These are phyloP conservation scores for Eulemur coronatus DNA, from an alignment of 2,797 vertebrate genomes.

Conservation along the genomic window DNA sequence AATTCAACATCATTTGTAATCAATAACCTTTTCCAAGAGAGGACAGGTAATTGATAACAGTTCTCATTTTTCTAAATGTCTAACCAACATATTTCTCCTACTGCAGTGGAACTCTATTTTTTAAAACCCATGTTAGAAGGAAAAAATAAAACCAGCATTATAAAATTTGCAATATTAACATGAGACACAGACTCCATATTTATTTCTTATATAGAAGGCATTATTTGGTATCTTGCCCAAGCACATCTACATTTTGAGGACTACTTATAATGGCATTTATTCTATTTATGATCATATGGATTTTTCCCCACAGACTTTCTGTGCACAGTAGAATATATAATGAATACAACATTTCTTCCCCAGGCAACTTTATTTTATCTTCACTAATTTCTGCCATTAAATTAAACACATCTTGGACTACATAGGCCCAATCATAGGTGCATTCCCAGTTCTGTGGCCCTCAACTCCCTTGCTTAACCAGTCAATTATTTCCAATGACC, in stretches of 20 bases:
- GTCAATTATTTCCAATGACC: neutral
- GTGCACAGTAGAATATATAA: neutral
- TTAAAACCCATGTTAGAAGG: neutral
- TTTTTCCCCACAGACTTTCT: neutral
- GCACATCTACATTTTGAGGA: neutral
- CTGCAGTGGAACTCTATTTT: neutral
- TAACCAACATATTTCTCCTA: neutral
- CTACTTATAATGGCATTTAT: neutral
- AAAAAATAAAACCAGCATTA: neutral
- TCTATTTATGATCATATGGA: neutral
- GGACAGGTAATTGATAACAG: neutral
- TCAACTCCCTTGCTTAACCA: neutral
- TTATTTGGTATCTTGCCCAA: neutral
- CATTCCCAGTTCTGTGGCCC: neutral
- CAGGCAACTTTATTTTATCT: neutral
- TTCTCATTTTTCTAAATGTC: neutral
- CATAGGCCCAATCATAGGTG: neutral
- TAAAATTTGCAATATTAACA: neutral
- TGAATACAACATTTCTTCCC: neutral
- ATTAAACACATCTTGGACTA: neutral
- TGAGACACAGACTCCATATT: neutral
- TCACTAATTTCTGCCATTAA: neutral
- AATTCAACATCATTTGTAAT: neutral
- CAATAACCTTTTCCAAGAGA: neutral
- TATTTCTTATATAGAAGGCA: neutral